Base-by-base conservation (phyloP, 2,888 invertebrate species). In the Chalcosyrphus nemorum region DNA sequence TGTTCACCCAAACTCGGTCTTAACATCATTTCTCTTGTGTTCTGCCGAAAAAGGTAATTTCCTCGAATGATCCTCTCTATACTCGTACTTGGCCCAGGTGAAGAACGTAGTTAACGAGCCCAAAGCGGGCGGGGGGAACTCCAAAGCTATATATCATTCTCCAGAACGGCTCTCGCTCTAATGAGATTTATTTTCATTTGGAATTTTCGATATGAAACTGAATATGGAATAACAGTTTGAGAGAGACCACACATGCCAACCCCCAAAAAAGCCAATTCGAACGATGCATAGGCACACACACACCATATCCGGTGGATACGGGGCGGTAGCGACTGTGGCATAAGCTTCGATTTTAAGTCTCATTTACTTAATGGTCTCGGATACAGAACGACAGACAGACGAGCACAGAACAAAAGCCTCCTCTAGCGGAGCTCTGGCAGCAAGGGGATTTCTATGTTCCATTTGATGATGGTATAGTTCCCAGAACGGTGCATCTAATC, bases 401-500 rank as follows among this genome's bases (percentile, higher is more conserved):
- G 11, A 32, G 11, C n/a, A n/a, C 11, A 70, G 45, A 56, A 70
- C 57, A 70, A 57, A 57, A 32, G 56, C 35, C 21, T n/a, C n/a
- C n/a, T n/a, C n/a, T 45, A 56, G 32, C 43, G 32, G 56, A 70
- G 13, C 6, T 35, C 43, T 17, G 11, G n/a, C n/a, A n/a, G n/a
- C n/a, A n/a, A n/a, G n/a, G 29, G 63, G 47, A 63, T 63, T 63
- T 63, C 13, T 32, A 19, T 27, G 35, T 24, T 35, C 21, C n/a
- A 65, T 24, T 50, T n/a, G 9, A 19, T n/a, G 32, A 21, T 61
- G 76, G 66, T 66, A 82, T 75, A 32, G 77, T 77, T 82, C 81
- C 54, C 43, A 59, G 66, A 81, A 71, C 32, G 59, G n/a, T 35
- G 32, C 59, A 70, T 82, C 71, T 56, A 56, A 59, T 72, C n/a